Percentiles rank a stretch among this genome's conserved stretches.
phyloP scores from a whole-genome alignment of 1,140 invertebrate genomes.

The Drosophila persimilis region DNA sequence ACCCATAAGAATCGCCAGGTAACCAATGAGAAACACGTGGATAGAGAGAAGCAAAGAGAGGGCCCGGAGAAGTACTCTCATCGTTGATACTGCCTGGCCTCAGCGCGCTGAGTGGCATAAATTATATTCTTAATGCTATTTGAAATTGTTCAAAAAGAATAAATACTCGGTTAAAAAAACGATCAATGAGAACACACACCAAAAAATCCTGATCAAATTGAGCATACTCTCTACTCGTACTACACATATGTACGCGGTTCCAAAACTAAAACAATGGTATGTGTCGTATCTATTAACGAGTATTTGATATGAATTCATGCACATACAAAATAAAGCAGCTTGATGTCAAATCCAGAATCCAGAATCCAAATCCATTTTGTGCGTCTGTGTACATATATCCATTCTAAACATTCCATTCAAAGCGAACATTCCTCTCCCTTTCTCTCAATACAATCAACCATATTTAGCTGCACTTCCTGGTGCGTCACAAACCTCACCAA shows the following conservation, averaged over 20 bases:
- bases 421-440: conserved; percentile 14
- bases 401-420: no score
- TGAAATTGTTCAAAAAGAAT: conserved; percentile 58
- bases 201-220: conserved; percentile 12
- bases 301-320: no score
- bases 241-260: conserved; percentile 2
- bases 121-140: conserved; percentile 77
- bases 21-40: conserved; percentile 7
- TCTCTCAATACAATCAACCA: background rate
- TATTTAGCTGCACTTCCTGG: background rate
- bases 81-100: conserved; percentile 67
- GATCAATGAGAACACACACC: conserved; percentile 2
- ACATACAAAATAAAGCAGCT: no score
- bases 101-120: conserved; percentile 65
- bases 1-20: no score
- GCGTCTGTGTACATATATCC: no score
- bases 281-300: no score
- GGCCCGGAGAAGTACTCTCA: conserved; percentile 23
- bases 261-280: background rate
- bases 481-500: conserved; percentile 18
- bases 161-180: conserved; percentile 28
- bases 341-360: no score
- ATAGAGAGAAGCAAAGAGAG: conserved; percentile 43
- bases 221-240: conserved; percentile 23
- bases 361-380: no score